Evolutionary conservation across 1,140 invertebrate species (phyloP).

Genomic region (Ceratosolen solmsi): DNA sequence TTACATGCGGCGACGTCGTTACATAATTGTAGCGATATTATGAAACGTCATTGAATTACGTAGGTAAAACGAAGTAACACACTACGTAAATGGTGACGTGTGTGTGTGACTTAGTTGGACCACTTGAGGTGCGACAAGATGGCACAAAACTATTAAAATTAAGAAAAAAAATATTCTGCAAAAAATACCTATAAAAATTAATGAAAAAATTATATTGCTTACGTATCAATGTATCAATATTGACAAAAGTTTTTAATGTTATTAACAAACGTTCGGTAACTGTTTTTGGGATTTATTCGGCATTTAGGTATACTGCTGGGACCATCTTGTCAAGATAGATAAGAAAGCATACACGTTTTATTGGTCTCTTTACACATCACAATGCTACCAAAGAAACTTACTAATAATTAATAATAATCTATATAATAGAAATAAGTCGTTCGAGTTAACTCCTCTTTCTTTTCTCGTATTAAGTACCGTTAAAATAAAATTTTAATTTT

Average conservation of each 20-base stretch:
- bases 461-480: slow-evolving; percentile 26
- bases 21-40: not conserved
- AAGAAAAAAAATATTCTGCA: slow-evolving; percentile 40
- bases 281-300: slow-evolving; percentile 52
- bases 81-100: not conserved
- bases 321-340: slow-evolving; percentile 65
- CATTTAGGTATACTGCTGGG: slow-evolving; percentile 56
- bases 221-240: slow-evolving; percentile 15
- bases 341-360: slow-evolving; percentile 54
- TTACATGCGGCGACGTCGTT: not conserved
- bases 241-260: not conserved
- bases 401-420: slow-evolving; percentile 63
- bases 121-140: slow-evolving; percentile 48
- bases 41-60: slow-evolving; percentile 1
- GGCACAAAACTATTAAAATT: slow-evolving; percentile 49
- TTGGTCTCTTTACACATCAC: slow-evolving; percentile 67
- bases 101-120: slow-evolving; percentile 27
- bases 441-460: slow-evolving; percentile 51
- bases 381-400: slow-evolving; percentile 70
- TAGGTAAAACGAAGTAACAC: not conserved
- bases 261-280: slow-evolving; percentile 41
- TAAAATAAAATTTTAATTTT: slow-evolving; percentile 35
- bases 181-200: slow-evolving; percentile 23
- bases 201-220: slow-evolving; percentile 39
- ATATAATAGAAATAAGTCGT: slow-evolving; percentile 60